Evolutionary conservation across 2,113 vertebrate genomes (phyloP).

Genomic region (Grus americana): DNA sequence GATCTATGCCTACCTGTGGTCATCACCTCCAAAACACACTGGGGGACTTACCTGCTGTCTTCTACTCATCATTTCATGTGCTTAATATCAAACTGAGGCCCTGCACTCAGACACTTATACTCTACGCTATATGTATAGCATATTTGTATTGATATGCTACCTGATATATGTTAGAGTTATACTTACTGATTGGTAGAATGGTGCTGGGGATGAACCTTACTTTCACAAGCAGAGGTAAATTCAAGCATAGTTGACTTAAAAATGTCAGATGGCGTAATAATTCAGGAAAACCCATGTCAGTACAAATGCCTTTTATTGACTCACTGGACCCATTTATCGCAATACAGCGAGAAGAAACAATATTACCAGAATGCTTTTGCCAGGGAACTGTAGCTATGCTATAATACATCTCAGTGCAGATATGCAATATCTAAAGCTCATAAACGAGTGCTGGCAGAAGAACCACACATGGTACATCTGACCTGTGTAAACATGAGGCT

Average conservation of each 20-base stretch:
- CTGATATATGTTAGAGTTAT: background rate
- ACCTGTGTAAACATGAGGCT: background rate
- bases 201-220: background rate
- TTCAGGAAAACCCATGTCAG: background rate
- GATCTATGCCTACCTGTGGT: background rate
- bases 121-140: background rate
- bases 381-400: background rate
- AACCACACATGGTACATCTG: accelerated
- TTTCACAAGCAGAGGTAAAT: background rate
- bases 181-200: accelerated
- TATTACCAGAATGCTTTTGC: background rate
- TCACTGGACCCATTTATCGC: background rate
- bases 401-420: background rate
- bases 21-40: background rate
- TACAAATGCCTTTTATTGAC: background rate
- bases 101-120: background rate
- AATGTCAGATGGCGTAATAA: background rate
- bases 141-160: background rate
- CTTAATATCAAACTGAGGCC: background rate
- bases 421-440: background rate
- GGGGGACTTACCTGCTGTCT: background rate
- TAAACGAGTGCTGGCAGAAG: background rate
- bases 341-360: background rate
- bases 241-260: background rate
- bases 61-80: background rate